phyloP scores from a whole-genome alignment of 1,140 invertebrate genomes.

The Heliconius congener region DNA sequence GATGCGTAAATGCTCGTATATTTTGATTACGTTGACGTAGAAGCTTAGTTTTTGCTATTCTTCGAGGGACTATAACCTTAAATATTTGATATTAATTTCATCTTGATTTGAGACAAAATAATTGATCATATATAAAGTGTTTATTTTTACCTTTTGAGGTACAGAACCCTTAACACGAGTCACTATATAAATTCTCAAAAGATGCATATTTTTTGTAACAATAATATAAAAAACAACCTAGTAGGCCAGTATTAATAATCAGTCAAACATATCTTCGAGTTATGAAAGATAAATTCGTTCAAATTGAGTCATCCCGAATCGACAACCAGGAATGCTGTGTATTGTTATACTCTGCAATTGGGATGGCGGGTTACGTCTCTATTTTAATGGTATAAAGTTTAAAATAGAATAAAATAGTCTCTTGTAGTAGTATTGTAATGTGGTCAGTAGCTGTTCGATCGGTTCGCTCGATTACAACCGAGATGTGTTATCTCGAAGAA shows the following conservation, averaged over 20 bases:
- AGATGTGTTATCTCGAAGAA: constrained; percentile 65
- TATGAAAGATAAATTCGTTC: constrained; percentile 59
- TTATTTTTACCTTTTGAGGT: not conserved
- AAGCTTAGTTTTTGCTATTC: too few relatives aligned
- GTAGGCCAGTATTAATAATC: constrained; percentile 39
- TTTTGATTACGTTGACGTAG: too few relatives aligned
- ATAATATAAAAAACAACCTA: constrained; percentile 10
- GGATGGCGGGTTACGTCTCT: constrained; percentile 20
- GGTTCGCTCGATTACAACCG: constrained; percentile 56
- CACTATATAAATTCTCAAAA: not conserved
- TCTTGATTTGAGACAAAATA: too few relatives aligned
- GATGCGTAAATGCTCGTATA: too few relatives aligned
- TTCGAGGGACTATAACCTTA: too few relatives aligned
- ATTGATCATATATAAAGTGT: not conserved
- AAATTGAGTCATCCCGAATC: constrained; percentile 66
- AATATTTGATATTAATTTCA: too few relatives aligned
- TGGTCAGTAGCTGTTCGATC: constrained; percentile 46
- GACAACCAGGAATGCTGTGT: constrained; percentile 59
- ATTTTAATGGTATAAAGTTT: constrained; percentile 38
- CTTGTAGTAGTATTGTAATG: constrained; percentile 26
- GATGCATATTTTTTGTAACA: not conserved
- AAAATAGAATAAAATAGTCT: constrained; percentile 30
- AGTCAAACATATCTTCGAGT: constrained; percentile 49
- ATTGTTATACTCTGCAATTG: constrained; percentile 33
- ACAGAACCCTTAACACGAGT: not conserved